A percentile compares a stretch with the other conserved stretches of the same genome.
Evolutionary conservation across 2,888 invertebrate species (phyloP).

Genomic region (Cyclophora albipunctata): DNA sequence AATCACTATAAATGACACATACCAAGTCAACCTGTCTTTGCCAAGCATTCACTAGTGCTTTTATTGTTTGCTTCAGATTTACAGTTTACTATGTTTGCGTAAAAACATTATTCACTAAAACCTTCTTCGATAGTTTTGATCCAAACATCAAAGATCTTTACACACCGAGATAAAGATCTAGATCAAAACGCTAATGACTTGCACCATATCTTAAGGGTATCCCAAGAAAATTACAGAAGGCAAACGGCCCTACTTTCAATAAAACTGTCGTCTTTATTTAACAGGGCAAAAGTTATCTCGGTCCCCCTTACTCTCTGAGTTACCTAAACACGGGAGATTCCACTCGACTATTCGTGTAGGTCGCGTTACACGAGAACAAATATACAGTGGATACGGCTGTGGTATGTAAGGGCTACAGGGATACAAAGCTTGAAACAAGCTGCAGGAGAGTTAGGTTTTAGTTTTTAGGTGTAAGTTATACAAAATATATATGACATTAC

Average conservation of each 20-base stretch:
- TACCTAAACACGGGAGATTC: constrained; percentile 24
- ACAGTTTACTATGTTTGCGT: no score
- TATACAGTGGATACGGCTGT: neutral
- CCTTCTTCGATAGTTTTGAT: no score
- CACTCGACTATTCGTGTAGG: constrained; percentile 13
- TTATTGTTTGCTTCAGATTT: no score
- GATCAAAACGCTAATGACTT: constrained; percentile 13
- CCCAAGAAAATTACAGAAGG: constrained; percentile 67
- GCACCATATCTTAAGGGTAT: constrained; percentile 44
- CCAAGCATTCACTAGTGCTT: no score
- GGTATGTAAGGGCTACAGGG: neutral
- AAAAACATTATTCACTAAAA: no score
- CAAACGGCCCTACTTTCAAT: constrained; percentile 73
- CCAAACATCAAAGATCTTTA: no score
- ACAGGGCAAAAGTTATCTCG: constrained; percentile 66
- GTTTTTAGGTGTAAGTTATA: neutral
- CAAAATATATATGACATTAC: no score
- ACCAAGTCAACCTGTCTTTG: no score
- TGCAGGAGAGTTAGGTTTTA: neutral
- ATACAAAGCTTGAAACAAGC: neutral
- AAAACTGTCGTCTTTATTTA: constrained; percentile 74
- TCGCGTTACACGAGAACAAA: neutral
- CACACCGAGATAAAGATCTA: neutral
- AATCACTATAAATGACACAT: no score
- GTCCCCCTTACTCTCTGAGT: constrained; percentile 32